These are phyloP conservation scores for Pseudanteris insignis DNA, from an alignment of 2,888 invertebrate species.

Conservation along the genomic window DNA sequence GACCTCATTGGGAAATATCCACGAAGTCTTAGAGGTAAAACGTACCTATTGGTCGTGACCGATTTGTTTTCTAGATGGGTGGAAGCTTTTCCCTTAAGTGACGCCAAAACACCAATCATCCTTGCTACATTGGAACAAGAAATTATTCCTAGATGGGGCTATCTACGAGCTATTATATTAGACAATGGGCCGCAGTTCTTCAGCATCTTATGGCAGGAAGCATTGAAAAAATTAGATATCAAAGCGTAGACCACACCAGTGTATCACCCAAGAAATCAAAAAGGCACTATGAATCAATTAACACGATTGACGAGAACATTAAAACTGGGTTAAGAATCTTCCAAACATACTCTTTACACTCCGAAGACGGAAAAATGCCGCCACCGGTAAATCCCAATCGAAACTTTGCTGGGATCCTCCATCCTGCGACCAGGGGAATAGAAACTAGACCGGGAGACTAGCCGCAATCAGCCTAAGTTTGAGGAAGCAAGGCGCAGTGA, in stretches of 20 bases:
- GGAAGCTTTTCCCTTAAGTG: neutral
- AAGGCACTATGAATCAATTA: slow-evolving; percentile 18
- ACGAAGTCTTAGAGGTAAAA: slow-evolving; percentile 6
- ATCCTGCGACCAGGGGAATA: slow-evolving; percentile 12
- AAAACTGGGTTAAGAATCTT: neutral
- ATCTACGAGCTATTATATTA: neutral
- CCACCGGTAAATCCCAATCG: slow-evolving; percentile 6
- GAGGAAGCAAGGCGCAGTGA: neutral
- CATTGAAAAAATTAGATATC: neutral
- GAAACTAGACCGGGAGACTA: neutral
- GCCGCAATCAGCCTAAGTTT: neutral
- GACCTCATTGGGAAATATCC: slow-evolving; percentile 41
- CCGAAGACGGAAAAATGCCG: slow-evolving; percentile 5
- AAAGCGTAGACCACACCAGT: neutral
- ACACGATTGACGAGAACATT: neutral
- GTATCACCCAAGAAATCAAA: slow-evolving; percentile 16
- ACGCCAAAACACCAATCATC: neutral
- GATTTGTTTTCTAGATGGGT: slow-evolving; percentile 8
- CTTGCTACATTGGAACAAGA: neutral
- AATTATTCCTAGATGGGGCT: neutral
- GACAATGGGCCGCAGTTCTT: too few species aligned
- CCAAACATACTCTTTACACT: neutral
- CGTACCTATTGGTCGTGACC: slow-evolving; percentile 6
- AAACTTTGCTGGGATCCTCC: slow-evolving; percentile 1
- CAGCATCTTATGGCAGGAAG: neutral